These are phyloP conservation scores for Drosophila eohydei DNA, from an alignment of 2,888 invertebrate species.

Conservation along the genomic window DNA sequence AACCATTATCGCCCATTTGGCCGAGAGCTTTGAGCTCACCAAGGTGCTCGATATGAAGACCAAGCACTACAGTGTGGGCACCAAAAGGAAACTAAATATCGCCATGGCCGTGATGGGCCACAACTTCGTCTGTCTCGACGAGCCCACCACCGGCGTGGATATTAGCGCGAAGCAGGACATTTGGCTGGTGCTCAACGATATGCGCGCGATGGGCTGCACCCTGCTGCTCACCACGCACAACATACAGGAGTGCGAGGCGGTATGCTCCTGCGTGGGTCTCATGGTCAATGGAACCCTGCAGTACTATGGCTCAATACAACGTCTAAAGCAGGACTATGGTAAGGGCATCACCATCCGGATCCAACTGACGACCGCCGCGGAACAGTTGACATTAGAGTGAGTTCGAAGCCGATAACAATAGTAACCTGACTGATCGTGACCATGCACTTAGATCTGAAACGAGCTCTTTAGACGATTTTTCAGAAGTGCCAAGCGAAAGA, in stretches of 20 bases:
- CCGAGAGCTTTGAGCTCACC: slow-evolving; percentile 86
- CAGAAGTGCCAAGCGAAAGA: not conserved
- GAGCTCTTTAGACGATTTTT: not conserved
- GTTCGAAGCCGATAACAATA: not conserved
- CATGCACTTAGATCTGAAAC: not conserved
- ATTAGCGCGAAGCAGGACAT: slow-evolving; percentile 87
- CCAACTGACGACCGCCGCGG: slow-evolving; percentile 51
- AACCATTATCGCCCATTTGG: slow-evolving; percentile 62
- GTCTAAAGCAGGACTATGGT: slow-evolving; percentile 89
- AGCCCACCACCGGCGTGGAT: slow-evolving; percentile 87
- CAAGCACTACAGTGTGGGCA: slow-evolving; percentile 88
- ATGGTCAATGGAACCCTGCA: slow-evolving; percentile 91
- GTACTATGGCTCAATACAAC: slow-evolving; percentile 89
- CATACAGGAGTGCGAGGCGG: slow-evolving; percentile 92
- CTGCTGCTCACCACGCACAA: slow-evolving; percentile 92
- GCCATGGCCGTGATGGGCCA: slow-evolving; percentile 89
- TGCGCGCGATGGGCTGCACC: slow-evolving; percentile 89
- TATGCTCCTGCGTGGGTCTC: slow-evolving; percentile 90
- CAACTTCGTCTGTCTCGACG: slow-evolving; percentile 88
- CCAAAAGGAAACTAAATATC: slow-evolving; percentile 89
- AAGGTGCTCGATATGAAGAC: slow-evolving; percentile 87
- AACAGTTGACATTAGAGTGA: slow-evolving; percentile 6
- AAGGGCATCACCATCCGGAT: slow-evolving; percentile 84
- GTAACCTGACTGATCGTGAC: not conserved
- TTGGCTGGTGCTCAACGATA: slow-evolving; percentile 89